These are phyloP conservation scores for Macropodus opercularis DNA, from an alignment of 2,797 vertebrate genomes.

Conservation along the genomic window DNA sequence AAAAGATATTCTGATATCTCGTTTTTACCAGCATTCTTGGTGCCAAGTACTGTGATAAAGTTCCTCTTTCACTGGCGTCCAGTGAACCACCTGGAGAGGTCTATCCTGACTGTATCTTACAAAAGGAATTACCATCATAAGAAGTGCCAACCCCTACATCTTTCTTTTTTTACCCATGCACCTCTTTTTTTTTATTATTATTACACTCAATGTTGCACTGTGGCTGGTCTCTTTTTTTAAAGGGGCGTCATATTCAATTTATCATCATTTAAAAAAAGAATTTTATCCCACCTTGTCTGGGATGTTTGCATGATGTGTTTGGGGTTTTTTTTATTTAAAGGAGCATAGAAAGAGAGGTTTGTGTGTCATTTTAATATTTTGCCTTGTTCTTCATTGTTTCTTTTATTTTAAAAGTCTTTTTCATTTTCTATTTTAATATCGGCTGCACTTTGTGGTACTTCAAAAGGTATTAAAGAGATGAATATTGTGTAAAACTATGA, in stretches of 20 bases:
- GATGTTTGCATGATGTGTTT: constrained; percentile 82
- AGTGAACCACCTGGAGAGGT: constrained; percentile 75
- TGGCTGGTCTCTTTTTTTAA: constrained; percentile 78
- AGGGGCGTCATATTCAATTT: constrained; percentile 74
- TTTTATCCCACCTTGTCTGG: constrained; percentile 78
- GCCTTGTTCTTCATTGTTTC: constrained; percentile 61
- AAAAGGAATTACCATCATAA: constrained; percentile 81
- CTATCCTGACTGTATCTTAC: constrained; percentile 78
- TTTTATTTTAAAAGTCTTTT: constrained; percentile 55
- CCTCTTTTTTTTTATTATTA: constrained; percentile 38
- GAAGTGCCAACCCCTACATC: constrained; percentile 85
- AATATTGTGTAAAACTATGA: constrained; percentile 80
- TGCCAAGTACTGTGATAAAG: constrained; percentile 88
- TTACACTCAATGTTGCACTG: constrained; percentile 78
- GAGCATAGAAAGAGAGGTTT: constrained; percentile 63
- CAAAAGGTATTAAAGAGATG: constrained; percentile 75
- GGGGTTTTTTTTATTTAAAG: constrained; percentile 54
- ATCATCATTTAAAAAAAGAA: constrained; percentile 71
- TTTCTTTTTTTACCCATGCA: constrained; percentile 72
- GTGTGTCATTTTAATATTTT: constrained; percentile 68
- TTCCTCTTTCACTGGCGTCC: constrained; percentile 77
- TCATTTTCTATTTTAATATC: constrained; percentile 69
- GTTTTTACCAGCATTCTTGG: constrained; percentile 89
- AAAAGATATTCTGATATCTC: constrained; percentile 85
- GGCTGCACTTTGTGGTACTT: constrained; percentile 82